A percentile compares a stretch with the other conserved stretches of the same genome.
Conservation (phyloP, 2,888 invertebrate genomes). For the Noctua fimbriata region DNA sequence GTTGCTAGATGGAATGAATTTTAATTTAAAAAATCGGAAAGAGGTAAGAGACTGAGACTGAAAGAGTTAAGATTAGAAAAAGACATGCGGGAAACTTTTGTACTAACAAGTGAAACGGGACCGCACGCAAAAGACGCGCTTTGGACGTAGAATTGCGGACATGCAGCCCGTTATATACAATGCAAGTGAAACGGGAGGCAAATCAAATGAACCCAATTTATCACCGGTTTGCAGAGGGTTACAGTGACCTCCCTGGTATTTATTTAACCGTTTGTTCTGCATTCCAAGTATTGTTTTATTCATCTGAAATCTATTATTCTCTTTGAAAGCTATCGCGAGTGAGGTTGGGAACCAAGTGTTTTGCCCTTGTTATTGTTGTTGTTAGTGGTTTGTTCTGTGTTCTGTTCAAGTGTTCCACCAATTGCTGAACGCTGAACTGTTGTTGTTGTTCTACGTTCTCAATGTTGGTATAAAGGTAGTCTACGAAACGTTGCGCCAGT, state of each 20-base stretch:
- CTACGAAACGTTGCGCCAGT: not conserved
- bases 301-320: constrained; percentile 47
- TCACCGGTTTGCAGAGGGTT: not conserved
- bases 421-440: constrained; percentile 14
- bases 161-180: too few species aligned
- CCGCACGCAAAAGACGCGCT: too few species aligned
- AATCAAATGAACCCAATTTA: constrained; percentile 1
- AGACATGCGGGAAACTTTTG: not conserved
- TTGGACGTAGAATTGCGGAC: too few species aligned
- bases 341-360: constrained; percentile 20
- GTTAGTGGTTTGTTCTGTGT: constrained; percentile 28
- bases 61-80: not conserved
- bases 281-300: constrained; percentile 36
- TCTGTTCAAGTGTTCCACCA: constrained; percentile 27
- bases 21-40: too few species aligned
- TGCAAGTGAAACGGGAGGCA: not conserved
- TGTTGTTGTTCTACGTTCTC: constrained; percentile 35
- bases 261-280: not conserved
- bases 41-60: too few species aligned
- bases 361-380: constrained; percentile 39
- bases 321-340: constrained; percentile 17
- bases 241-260: constrained; percentile 1
- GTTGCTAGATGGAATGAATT: too few species aligned
- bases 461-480: constrained; percentile 27
- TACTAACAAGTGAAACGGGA: not conserved